Conservation (phyloP, 2,888 invertebrate species). For the Oxycera nigricornis region DNA sequence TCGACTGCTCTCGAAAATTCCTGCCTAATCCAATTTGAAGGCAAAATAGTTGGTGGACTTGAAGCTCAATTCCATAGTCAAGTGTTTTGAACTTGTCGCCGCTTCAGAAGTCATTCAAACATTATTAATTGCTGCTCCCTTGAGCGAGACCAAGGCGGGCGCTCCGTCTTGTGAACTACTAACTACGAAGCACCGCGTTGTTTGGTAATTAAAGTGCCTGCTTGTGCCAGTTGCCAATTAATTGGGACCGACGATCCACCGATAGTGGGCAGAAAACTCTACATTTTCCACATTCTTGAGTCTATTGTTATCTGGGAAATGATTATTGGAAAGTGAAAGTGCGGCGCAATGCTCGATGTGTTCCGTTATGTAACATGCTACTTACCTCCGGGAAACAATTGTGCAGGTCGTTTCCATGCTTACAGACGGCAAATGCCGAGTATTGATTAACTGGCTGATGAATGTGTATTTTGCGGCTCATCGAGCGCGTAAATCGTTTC, state of each 20-base stretch:
- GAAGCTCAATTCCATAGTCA: background rate
- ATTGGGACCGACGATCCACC: too few species aligned
- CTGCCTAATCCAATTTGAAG: conserved; percentile 26
- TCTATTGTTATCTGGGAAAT: background rate
- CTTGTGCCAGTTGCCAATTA: background rate
- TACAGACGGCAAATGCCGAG: background rate
- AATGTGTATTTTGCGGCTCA: too few species aligned
- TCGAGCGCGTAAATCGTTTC: too few species aligned
- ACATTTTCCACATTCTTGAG: background rate
- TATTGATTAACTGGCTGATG: background rate
- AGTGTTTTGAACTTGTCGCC: conserved; percentile 3
- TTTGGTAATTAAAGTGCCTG: background rate
- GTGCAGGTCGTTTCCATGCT: background rate
- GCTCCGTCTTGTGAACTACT: background rate
- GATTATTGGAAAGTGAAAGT: conserved; percentile 17
- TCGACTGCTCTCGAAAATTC: background rate
- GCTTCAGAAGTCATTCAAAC: background rate
- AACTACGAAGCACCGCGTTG: background rate
- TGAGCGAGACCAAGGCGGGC: background rate
- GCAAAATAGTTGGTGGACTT: background rate
- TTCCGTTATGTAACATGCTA: conserved; percentile 3
- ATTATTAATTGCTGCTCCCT: background rate
- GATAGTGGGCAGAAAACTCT: too few species aligned
- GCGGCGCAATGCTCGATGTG: background rate
- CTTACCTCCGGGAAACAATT: background rate